Evolutionary conservation across 2,113 vertebrate species (phyloP).

Genomic region (Motacilla tschutschensis): DNA sequence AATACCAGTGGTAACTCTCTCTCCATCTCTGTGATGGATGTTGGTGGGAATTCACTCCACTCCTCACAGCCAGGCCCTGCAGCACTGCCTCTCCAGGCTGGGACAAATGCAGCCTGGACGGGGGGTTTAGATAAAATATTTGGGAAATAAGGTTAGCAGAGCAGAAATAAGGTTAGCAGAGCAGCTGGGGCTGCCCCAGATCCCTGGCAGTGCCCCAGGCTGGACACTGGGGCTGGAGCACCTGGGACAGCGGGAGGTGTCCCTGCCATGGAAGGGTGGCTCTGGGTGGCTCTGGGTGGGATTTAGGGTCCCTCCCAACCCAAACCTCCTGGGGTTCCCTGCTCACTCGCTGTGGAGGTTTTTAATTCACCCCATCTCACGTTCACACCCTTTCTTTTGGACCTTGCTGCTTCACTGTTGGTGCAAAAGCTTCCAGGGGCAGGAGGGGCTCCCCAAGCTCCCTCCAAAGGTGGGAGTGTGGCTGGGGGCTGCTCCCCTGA

Average conservation of each 20-base stretch:
- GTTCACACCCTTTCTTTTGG: background rate
- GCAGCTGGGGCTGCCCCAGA: background rate
- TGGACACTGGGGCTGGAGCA: background rate
- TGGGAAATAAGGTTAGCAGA: background rate
- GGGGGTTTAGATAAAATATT: background rate
- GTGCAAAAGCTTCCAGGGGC: background rate
- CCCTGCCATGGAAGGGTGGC: background rate
- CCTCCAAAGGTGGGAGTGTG: background rate
- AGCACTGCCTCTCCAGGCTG: background rate
- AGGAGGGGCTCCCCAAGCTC: background rate
- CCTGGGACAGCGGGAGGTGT: background rate
- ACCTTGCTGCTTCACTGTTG: background rate
- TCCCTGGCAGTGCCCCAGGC: background rate
- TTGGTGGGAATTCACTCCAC: background rate
- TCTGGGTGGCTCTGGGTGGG: background rate
- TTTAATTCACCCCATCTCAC: background rate
- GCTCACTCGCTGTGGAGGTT: background rate
- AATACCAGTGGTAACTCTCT: background rate
- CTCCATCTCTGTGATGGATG: background rate
- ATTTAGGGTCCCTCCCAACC: accelerated
- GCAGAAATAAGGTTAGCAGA: background rate
- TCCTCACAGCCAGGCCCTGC: background rate
- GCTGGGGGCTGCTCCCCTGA: background rate
- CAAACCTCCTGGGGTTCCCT: background rate
- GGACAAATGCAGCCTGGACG: background rate